Evolutionary conservation across 2,888 invertebrate genomes (phyloP).

Genomic region (Aquatica leii): DNA sequence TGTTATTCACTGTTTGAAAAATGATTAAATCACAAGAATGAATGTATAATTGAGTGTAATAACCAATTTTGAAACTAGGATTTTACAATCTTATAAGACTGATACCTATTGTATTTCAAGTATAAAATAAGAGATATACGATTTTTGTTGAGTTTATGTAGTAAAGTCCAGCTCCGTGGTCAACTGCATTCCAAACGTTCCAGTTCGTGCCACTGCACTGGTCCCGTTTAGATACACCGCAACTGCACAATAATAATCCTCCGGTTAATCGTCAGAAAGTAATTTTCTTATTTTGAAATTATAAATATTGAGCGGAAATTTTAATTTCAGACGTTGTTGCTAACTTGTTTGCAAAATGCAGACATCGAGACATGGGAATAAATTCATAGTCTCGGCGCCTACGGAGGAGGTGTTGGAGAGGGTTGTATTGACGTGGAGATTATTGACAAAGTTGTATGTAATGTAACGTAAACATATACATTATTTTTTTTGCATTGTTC

Average conservation of each 20-base stretch:
- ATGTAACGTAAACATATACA: slow-evolving; percentile 8
- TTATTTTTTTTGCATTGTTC: background rate
- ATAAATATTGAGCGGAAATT: background rate
- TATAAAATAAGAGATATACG: no score
- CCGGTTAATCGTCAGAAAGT: no score
- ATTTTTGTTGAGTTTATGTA: no score
- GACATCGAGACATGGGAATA: slow-evolving; percentile 25
- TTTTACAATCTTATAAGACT: no score
- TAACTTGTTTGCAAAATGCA: slow-evolving; percentile 24
- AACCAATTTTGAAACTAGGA: no score
- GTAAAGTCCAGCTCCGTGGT: slow-evolving; percentile 16
- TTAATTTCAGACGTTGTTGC: slow-evolving; percentile 19
- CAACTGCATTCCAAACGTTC: slow-evolving; percentile 37
- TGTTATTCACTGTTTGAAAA: no score
- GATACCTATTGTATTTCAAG: no score
- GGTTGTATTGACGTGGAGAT: slow-evolving; percentile 24
- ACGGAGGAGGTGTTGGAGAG: slow-evolving; percentile 24
- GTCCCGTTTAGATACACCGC: slow-evolving; percentile 30
- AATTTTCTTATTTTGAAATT: no score
- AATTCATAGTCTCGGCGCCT: slow-evolving; percentile 31
- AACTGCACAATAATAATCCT: no score
- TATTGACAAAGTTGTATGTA: slow-evolving; percentile 26
- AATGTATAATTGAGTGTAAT: no score
- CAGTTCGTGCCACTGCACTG: slow-evolving; percentile 35
- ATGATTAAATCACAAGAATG: no score